Evolutionary conservation across 2,888 invertebrate species (phyloP).

Genomic region (Rhagonycha fulva): DNA sequence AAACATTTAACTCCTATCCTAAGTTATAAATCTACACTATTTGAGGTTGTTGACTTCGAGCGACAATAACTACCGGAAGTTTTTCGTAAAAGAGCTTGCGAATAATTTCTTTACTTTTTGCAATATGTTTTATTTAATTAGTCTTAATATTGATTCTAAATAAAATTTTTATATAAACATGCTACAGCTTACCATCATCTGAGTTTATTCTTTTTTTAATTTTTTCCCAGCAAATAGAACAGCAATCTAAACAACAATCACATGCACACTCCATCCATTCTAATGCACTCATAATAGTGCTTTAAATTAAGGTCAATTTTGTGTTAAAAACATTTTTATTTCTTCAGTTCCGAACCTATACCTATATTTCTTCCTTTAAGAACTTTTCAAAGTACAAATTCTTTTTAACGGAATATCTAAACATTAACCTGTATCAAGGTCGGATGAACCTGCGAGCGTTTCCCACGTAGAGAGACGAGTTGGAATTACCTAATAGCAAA

Average conservation of each 20-base stretch:
- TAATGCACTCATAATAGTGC: neutral
- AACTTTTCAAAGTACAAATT: neutral
- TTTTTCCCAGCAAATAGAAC: neutral
- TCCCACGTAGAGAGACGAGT: neutral
- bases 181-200: neutral
- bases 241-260: neutral
- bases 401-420: neutral
- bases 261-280: neutral
- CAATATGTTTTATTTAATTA: too few relatives aligned
- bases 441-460: neutral
- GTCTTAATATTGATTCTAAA: too few relatives aligned
- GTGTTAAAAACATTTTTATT: neutral
- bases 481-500: neutral
- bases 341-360: neutral
- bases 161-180: neutral
- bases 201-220: neutral
- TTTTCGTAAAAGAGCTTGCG: too few relatives aligned
- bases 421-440: neutral
- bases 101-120: too few relatives aligned
- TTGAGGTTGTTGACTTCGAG: too few relatives aligned
- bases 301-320: neutral
- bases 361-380: neutral
- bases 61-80: too few relatives aligned
- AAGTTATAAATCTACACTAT: too few relatives aligned
- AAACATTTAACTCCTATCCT: too few relatives aligned